Base-by-base conservation (phyloP, 1,140 invertebrate species). In the Drosophila quadrilineata region DNA sequence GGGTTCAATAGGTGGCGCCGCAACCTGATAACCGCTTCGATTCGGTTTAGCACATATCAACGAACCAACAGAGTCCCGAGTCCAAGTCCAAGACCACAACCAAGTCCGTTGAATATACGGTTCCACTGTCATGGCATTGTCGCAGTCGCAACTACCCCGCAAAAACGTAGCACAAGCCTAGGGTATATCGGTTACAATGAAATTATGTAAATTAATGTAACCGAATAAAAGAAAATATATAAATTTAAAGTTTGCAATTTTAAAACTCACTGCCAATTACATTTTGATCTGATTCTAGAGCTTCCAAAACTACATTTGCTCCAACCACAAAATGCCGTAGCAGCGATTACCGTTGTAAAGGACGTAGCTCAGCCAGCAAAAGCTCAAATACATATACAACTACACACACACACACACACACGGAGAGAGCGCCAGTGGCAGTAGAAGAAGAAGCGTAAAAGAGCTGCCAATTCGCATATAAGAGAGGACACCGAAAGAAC, bases 1-100 rank as follows among this genome's bases (percentile, higher is more conserved):
- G 31, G 8, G 63, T 62, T 76, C 57, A 68, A 16, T 9, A 45
- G 74, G 74, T 76, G 35, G 10, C 63, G 8, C 38, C 36, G 17
- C 24, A 35, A 65, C 14, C 46, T 73, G 74, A 72, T 69, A 77
- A 76, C 74, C 28, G 74, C 74, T 73, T 77, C 35, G 36, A 76
- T 54, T 73, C 48, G 74, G 73, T 62, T 75, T 58, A 9, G 10
- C 12, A 14, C 19, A 50, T 12, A 50, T 17, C 14, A 33, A n/a
- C 36, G 6, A 45, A 45, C 16, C 28, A n/a, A 24, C 41, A 28
- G 14, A 16, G 22, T 2, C 12, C n/a, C 21, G 9, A 3, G 8
- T 35, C 33, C 33, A 45, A 45, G 41, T 45, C 41, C 41, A 16
- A 41, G 38, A 22, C 19, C 21, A 41, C 6, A 24, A 28, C 41